Base-by-base conservation (phyloP, 2,888 invertebrate genomes). In the Torymus texanus region DNA sequence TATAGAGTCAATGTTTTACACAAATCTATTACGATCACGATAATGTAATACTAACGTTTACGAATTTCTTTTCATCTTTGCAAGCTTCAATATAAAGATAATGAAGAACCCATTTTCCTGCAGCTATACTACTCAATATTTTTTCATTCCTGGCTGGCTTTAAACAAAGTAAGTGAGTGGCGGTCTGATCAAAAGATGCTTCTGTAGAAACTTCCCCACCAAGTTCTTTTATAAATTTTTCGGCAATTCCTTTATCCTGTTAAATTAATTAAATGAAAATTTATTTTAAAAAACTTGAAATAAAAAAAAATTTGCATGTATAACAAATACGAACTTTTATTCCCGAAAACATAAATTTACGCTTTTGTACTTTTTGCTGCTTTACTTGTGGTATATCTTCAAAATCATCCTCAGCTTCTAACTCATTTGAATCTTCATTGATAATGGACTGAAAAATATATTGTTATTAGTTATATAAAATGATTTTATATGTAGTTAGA, bases 51-150 rank as follows among this genome's bases (percentile, higher is more conserved):
- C 91, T 90, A 84, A 95, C 96, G 85, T 93, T 90, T 3, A 96
- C 88, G 86, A 96, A 95, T 79, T 86, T 86, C 0, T 93, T 93
- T 0, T 91, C 91, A 41, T 92, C 91, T 11, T 93, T 90, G 75
- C 95, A 95, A 65, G 94, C 92, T 5, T 93, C 92, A 1, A 97
- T 90, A 86, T 97, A 98, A 0, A 94, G 93, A 1, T 94, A 92
- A 85, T 96, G 95, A n/a, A 98, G 90, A 13, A 98, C 93, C 97
- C 97, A 98, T 85, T 95, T 94, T 18, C 98, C 98, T 0, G 95
- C 93, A 0, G 98, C 97, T 80, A 98, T 94, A 79, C 95, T 94
- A 0, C 95, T 94, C 41, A 98, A 91, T 91, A 96, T 93, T 91
- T 97, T 97, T 91, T 98, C 98, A 87, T 96, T 97, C 78, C 97